Percentiles rank a stretch among this genome's conserved stretches.
Conservation (phyloP, 2,888 invertebrate species). For the Apodemia duryi region DNA sequence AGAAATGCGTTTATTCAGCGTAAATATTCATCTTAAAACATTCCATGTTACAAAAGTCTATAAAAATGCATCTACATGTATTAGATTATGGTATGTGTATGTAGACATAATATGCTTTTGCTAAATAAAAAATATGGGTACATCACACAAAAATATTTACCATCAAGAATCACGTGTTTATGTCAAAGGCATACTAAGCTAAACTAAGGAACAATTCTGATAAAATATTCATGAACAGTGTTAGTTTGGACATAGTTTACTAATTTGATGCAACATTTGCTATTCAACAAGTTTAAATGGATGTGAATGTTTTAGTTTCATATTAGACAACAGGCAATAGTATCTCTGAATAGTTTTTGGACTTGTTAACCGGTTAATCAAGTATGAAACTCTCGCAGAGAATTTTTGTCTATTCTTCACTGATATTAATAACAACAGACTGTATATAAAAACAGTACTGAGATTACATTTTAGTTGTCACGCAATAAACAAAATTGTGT, state of each 20-base stretch:
- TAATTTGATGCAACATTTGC: background rate
- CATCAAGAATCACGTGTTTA: background rate
- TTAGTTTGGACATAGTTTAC: background rate
- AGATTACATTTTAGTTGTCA: background rate
- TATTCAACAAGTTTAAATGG: background rate
- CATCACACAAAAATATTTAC: background rate
- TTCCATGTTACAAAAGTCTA: background rate
- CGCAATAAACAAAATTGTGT: background rate
- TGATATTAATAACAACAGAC: no score
- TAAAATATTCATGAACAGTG: background rate
- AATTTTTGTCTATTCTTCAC: no score
- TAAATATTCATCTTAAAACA: no score
- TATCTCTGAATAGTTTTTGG: background rate
- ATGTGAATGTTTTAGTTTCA: background rate
- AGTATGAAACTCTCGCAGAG: background rate
- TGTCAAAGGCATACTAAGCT: background rate
- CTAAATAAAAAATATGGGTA: background rate
- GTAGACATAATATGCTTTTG: background rate
- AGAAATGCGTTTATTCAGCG: no score
- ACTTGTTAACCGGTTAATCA: background rate
- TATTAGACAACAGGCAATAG: background rate
- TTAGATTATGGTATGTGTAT: background rate
- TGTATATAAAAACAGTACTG: background rate
- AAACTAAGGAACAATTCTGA: background rate
- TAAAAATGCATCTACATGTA: background rate